phyloP scores from a whole-genome alignment of 2,113 vertebrate species.

The Gnathonemus echidnorhynchus region DNA sequence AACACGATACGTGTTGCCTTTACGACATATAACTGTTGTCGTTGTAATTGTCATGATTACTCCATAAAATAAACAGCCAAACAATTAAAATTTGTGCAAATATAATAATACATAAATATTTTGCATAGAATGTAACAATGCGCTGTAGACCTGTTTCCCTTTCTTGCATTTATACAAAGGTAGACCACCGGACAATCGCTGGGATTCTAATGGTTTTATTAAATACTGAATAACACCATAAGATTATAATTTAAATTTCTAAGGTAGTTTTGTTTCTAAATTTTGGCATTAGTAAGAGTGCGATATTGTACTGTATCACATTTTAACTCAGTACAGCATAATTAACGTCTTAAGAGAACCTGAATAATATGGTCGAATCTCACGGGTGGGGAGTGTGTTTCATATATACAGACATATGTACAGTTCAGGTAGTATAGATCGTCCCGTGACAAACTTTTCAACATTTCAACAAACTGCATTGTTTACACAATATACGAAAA shows the following conservation, averaged over 20 bases:
- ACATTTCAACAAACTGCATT: constrained; percentile 10
- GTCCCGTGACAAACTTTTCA: constrained; percentile 12
- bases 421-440: constrained; percentile 29
- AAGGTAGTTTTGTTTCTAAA: neutral
- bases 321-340: constrained; percentile 17
- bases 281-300: constrained; percentile 14
- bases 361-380: constrained; percentile 19
- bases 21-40: neutral
- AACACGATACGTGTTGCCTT: neutral
- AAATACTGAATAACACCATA: constrained; percentile 73
- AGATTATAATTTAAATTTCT: constrained; percentile 44
- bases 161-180: neutral
- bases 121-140: neutral
- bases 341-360: constrained; percentile 11
- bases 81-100: neutral
- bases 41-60: neutral
- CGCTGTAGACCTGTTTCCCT: neutral
- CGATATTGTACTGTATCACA: neutral
- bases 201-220: constrained; percentile 58
- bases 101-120: neutral
- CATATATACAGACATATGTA: constrained; percentile 28
- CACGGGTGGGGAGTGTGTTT: constrained; percentile 17
- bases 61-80: neutral
- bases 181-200: neutral
- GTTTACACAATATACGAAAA: constrained; percentile 13